These are phyloP conservation scores for Trichopoda pennipes DNA, from an alignment of 2,888 invertebrate genomes.

Conservation along the genomic window DNA sequence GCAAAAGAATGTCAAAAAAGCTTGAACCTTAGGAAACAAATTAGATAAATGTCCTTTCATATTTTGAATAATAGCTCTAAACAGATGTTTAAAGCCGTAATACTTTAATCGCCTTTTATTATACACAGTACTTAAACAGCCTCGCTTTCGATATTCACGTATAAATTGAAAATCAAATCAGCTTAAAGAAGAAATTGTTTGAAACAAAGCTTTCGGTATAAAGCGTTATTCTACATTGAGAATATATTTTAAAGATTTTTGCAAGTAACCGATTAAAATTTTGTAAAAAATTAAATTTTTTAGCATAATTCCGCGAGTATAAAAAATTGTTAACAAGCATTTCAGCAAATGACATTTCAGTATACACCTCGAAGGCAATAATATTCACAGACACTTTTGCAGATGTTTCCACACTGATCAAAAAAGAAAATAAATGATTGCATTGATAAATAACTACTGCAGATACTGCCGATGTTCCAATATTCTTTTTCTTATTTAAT, in stretches of 20 bases:
- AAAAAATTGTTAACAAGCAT: conserved; percentile 76
- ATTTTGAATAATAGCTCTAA: too few relatives aligned
- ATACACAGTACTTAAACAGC: too few relatives aligned
- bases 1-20: too few relatives aligned
- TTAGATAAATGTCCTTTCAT: too few relatives aligned
- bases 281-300: not conserved
- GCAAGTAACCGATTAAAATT: conserved; percentile 21
- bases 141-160: too few relatives aligned
- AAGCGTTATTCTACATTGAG: too few relatives aligned
- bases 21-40: too few relatives aligned
- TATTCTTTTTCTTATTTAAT: not conserved
- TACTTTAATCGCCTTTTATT: too few relatives aligned
- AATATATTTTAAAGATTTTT: not conserved
- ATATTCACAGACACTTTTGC: conserved; percentile 72
- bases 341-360: conserved; percentile 79
- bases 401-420: not conserved
- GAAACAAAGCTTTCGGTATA: too few relatives aligned
- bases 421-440: conserved; percentile 14
- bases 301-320: conserved; percentile 33
- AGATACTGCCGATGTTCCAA: conserved; percentile 1
- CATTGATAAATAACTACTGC: conserved; percentile 5
- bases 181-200: too few relatives aligned
- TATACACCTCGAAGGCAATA: conserved; percentile 77
- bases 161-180: too few relatives aligned
- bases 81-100: too few relatives aligned